These are phyloP conservation scores for Megaceryle alcyon DNA, from an alignment of 2,797 vertebrate genomes.

Conservation along the genomic window DNA sequence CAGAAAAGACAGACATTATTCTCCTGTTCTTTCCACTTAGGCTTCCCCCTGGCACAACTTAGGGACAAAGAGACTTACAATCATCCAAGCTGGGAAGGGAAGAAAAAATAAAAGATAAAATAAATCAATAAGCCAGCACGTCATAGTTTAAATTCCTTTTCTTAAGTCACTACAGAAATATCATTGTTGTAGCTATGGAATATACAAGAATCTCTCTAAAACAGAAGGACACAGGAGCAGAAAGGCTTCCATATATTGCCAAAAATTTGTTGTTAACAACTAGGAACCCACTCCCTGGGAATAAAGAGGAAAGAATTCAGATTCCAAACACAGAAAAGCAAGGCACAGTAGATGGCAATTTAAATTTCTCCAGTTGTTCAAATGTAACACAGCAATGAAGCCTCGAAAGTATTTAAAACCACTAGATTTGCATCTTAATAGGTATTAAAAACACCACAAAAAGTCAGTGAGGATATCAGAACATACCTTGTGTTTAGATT, in stretches of 20 bases:
- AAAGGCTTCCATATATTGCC: background rate
- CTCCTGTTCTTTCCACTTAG: background rate
- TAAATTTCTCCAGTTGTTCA: background rate
- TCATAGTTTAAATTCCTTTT: background rate
- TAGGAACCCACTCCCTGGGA: background rate
- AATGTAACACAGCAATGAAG: background rate
- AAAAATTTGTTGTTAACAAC: background rate
- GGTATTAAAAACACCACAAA: background rate
- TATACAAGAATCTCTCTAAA: background rate
- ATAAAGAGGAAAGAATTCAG: background rate
- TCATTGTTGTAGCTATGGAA: background rate
- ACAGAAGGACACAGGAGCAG: background rate
- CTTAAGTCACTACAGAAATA: background rate
- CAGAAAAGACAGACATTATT: background rate
- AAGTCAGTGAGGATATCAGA: background rate
- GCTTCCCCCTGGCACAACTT: background rate
- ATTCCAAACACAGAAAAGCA: background rate
- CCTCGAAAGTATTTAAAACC: background rate
- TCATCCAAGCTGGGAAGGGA: background rate
- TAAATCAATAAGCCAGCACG: background rate
- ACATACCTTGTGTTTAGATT: accelerated
- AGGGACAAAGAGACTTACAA: background rate
- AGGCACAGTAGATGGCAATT: background rate
- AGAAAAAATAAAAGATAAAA: no score
- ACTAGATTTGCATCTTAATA: background rate